Evolutionary conservation across 2,888 invertebrate genomes (phyloP).

Genomic region (Rhingia campestris): DNA sequence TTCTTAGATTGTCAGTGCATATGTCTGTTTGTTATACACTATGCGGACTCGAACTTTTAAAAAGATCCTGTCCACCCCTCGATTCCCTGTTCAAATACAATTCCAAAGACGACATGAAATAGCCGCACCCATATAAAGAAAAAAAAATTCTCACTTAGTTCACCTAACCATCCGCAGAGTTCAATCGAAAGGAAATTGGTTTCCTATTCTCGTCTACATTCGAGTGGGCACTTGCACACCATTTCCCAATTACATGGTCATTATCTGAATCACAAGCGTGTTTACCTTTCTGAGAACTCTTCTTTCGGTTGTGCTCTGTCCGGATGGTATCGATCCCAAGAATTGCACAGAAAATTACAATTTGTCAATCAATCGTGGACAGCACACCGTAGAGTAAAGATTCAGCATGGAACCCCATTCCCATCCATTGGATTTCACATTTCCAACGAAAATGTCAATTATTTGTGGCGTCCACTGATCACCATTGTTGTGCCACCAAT

Average conservation of each 20-base stretch:
- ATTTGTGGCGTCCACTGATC: constrained; percentile 70
- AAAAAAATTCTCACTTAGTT: background rate
- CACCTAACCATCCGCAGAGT: background rate
- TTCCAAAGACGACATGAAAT: background rate
- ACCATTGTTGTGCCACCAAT: constrained; percentile 71
- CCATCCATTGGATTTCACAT: constrained; percentile 25
- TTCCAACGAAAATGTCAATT: constrained; percentile 66
- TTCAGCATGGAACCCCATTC: constrained; percentile 26
- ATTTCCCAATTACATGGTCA: constrained; percentile 56
- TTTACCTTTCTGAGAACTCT: constrained; percentile 47
- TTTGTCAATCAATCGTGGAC: constrained; percentile 67
- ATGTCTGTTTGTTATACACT: too few relatives aligned
- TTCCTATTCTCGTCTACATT: background rate
- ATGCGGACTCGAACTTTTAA: too few relatives aligned
- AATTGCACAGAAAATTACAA: constrained; percentile 55
- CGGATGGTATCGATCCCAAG: constrained; percentile 40
- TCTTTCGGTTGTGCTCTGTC: constrained; percentile 21
- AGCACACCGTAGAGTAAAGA: constrained; percentile 14
- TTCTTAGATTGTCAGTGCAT: too few relatives aligned
- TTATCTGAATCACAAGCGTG: constrained; percentile 52
- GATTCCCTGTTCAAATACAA: background rate
- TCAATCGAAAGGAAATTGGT: constrained; percentile 7
- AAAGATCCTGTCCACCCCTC: too few relatives aligned
- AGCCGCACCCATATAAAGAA: constrained; percentile 3
- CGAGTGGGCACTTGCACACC: constrained; percentile 16